Evolutionary conservation across 2,113 vertebrate genomes (phyloP).

Genomic region (Varanus komodoensis): DNA sequence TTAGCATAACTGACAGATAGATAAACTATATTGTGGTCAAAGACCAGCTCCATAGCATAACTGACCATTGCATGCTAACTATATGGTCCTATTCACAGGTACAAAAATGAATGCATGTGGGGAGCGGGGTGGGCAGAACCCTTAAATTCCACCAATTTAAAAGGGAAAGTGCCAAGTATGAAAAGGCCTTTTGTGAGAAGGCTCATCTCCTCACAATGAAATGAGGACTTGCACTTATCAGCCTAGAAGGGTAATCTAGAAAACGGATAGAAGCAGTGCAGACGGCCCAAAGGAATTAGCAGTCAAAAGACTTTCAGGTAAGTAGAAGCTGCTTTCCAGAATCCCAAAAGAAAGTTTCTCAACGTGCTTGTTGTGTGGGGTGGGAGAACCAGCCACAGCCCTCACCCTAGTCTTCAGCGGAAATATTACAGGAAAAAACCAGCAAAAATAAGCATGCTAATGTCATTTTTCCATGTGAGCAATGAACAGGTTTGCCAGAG

Average conservation of each 20-base stretch:
- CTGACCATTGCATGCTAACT: not conserved
- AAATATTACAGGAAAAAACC: not conserved
- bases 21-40: too few species aligned
- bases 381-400: not conserved
- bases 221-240: not conserved
- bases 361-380: not conserved
- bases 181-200: not conserved
- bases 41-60: not conserved
- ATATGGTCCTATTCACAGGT: not conserved
- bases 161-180: not conserved
- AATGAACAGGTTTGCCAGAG: not conserved
- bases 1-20: too few species aligned
- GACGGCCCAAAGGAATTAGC: not conserved
- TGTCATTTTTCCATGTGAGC: conserved; percentile 12
- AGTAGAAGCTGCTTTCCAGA: not conserved
- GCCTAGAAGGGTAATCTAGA: not conserved
- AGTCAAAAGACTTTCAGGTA: not conserved
- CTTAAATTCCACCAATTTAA: not conserved
- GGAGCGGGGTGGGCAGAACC: too few species aligned
- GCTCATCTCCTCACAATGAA: not conserved
- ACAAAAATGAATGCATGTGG: not conserved
- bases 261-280: not conserved
- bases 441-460: not conserved
- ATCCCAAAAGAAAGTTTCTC: not conserved
- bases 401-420: not conserved